Conservation (phyloP, 2,888 invertebrate genomes). For the Vanessa cardui region DNA sequence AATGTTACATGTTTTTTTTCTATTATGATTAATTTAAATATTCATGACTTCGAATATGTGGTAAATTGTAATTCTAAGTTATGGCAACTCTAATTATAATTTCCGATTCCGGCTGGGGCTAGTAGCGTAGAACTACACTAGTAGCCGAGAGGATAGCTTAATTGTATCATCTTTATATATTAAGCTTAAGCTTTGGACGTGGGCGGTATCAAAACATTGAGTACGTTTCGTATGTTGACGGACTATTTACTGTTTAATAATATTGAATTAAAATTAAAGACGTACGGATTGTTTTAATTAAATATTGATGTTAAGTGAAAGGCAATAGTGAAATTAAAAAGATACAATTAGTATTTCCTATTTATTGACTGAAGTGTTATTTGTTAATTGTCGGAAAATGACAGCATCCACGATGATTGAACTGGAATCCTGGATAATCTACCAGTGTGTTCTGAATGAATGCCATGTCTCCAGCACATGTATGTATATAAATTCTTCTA, state of each 20-base stretch:
- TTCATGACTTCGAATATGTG: background rate
- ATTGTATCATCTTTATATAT: constrained; percentile 61
- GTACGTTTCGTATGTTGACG: constrained; percentile 51
- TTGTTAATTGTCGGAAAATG: constrained; percentile 58
- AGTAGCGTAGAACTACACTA: constrained; percentile 42
- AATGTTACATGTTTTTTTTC: background rate
- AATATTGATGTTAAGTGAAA: constrained; percentile 35
- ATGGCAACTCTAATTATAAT: constrained; percentile 50
- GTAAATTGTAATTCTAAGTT: constrained; percentile 4
- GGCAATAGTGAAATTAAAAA: constrained; percentile 44
- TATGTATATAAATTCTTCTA: constrained; percentile 69
- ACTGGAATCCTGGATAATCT: constrained; percentile 87
- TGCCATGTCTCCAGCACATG: constrained; percentile 85
- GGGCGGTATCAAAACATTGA: constrained; percentile 65
- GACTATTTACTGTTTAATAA: constrained; percentile 57
- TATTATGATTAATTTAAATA: background rate
- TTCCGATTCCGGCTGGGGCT: constrained; percentile 46
- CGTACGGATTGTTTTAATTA: constrained; percentile 33
- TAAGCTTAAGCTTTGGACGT: constrained; percentile 50
- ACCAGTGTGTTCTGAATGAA: constrained; percentile 86
- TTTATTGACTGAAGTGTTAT: constrained; percentile 53
- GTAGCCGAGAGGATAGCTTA: constrained; percentile 49
- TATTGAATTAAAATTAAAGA: constrained; percentile 56
- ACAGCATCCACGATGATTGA: constrained; percentile 84
- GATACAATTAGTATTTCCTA: constrained; percentile 42